Evolutionary conservation across 2,888 invertebrate genomes (phyloP), one percentile per base, ranked within the genome.

Genomic region (Osmoderma eremita): DNA sequence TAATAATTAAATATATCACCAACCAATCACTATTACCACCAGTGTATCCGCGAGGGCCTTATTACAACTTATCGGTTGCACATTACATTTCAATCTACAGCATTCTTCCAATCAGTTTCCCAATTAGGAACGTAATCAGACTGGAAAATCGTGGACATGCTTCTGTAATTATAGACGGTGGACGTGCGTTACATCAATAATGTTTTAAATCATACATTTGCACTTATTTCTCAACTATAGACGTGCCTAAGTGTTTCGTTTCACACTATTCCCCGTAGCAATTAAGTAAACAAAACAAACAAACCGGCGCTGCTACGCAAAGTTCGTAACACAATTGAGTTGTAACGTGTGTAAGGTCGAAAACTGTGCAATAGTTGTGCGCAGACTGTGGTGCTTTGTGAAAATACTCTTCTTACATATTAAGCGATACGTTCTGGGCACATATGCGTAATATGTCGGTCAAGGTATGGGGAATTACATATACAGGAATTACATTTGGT

Each of bases 361-460:
- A 58, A 42, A 5, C 58, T 56, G 20, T 61, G 42, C 56, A 42
- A 56, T 56, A 56, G n/a, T 22, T n/a, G 41, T 22, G 24, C 38
- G 38, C 36, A 53, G 15, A 38, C 38, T 18, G 15, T 12, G 5
- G 18, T 15, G 58, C 45, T 48, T 36, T 12, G 58, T 61, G 58
- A 30, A 36, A 61, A 61, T 17, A 61, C 58, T 61, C 45, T 45
- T 45, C 58, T 20, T 61, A 61, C 48, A 61, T 61, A 45, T 61
- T 61, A 61, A 61, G 48, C 18, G 58, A 42, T 48, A 45, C 45
- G 45, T 61, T 61, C 42, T n/a, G 45, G 13, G 45, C 36, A 61
- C 45, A 48, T 61, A 61, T 45, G 45, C 30, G 18, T 61, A 61
- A 45, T 61, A 61, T 61, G 45, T 61, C 45, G 58, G 58, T 61